Conservation (phyloP, 2,888 invertebrate genomes). For the Drosophila fulvimacula region DNA sequence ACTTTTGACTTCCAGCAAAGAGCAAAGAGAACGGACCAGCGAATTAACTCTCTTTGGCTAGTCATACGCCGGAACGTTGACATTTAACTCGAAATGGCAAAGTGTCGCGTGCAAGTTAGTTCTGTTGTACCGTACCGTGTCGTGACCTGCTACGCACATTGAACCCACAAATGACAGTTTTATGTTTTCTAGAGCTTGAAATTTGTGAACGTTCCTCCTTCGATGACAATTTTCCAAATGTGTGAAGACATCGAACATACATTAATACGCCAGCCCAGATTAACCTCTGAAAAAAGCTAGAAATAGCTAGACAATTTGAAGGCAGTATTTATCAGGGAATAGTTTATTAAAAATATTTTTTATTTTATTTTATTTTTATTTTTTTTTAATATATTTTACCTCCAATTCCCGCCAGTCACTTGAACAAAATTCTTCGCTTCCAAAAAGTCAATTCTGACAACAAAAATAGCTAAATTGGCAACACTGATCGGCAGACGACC, state of each 20-base stretch:
- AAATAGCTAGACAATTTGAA: no score
- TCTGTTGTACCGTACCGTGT: constrained; percentile 37
- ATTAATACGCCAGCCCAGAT: no score
- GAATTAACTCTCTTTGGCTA: constrained; percentile 19
- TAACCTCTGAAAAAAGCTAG: no score
- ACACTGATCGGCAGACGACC: constrained; percentile 8
- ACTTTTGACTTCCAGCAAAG: constrained; percentile 73
- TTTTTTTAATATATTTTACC: no score
- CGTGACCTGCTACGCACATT: constrained; percentile 54
- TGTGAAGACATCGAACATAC: constrained; percentile 6
- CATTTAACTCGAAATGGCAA: constrained; percentile 54
- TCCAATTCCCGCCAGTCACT: no score
- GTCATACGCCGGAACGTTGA: constrained; percentile 36
- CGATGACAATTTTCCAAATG: constrained; percentile 39
- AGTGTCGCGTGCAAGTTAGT: constrained; percentile 47
- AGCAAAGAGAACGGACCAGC: constrained; percentile 6
- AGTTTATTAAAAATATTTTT: no score
- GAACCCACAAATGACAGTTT: constrained; percentile 58
- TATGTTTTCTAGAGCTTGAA: constrained; percentile 74
- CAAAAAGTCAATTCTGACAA: no score
- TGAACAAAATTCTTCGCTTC: no score
- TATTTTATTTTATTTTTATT: no score
- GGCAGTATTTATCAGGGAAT: no score
- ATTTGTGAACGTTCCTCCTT: constrained; percentile 44
- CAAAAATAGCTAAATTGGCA: no score